Percentiles rank a stretch among this genome's conserved stretches.
These are phyloP conservation scores for Halcyon senegalensis DNA, from an alignment of 2,113 vertebrate species.

Conservation along the genomic window DNA sequence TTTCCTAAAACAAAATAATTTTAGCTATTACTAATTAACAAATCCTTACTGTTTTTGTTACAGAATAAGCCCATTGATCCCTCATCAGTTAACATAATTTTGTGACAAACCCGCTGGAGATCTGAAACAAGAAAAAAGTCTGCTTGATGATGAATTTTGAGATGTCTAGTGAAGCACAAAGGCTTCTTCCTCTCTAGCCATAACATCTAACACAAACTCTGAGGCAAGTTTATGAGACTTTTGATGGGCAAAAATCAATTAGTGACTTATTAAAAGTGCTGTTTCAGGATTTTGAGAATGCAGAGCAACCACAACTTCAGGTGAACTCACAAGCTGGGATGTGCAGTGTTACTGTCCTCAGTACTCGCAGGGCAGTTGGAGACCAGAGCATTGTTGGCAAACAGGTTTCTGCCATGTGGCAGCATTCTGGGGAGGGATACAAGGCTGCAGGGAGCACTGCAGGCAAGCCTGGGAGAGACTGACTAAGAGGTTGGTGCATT, in stretches of 20 bases:
- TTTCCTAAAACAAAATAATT: background rate
- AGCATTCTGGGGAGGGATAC: background rate
- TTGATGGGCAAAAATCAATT: background rate
- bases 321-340: background rate
- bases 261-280: background rate
- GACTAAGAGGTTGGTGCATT: background rate
- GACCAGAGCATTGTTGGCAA: background rate
- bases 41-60: background rate
- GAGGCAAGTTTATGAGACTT: background rate
- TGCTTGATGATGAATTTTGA: background rate
- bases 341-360: too few species aligned
- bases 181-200: accelerated
- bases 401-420: background rate
- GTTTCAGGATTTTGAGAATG: background rate
- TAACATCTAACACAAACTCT: background rate
- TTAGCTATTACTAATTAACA: background rate
- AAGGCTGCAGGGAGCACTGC: background rate
- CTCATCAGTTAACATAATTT: background rate
- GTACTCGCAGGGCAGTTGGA: background rate
- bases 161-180: background rate
- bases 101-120: background rate
- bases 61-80: background rate
- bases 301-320: background rate
- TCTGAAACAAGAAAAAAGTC: background rate
- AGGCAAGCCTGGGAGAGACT: background rate